A percentile compares a stretch with the other conserved stretches of the same genome.
phyloP scores from a whole-genome alignment of 2,888 invertebrate genomes.

The Scaeva pyrastri region DNA sequence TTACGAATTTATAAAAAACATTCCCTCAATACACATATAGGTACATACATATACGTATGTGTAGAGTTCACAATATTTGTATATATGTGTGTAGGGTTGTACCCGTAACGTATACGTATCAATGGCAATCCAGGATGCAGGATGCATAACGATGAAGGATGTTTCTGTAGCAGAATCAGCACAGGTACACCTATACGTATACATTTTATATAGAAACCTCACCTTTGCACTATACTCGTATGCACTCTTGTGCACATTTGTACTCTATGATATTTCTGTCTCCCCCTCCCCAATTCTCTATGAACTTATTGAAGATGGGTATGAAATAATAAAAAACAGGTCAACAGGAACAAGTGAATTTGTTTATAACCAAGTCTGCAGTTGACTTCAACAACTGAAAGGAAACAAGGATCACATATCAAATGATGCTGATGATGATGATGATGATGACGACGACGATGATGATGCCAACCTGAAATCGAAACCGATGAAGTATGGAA shows the following conservation, averaged over 20 bases:
- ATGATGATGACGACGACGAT: too few species aligned
- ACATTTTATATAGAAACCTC: neutral
- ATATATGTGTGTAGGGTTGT: neutral
- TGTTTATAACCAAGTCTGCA: constrained; percentile 46
- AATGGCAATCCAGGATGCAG: constrained; percentile 38
- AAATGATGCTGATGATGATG: too few species aligned
- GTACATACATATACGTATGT: neutral
- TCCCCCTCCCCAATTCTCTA: too few species aligned
- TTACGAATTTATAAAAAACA: constrained; percentile 45
- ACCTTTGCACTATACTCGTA: neutral
- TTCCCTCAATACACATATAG: constrained; percentile 6
- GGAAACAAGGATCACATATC: constrained; percentile 44
- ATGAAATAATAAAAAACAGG: constrained; percentile 36
- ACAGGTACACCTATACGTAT: neutral
- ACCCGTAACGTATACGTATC: constrained; percentile 5
- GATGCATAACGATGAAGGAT: constrained; percentile 28
- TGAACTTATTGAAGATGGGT: constrained; percentile 30
- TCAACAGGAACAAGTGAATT: constrained; percentile 51
- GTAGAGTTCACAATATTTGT: neutral
- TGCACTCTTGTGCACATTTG: too few species aligned
- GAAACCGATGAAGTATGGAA: constrained; percentile 50
- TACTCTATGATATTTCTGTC: neutral
- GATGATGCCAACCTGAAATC: constrained; percentile 16
- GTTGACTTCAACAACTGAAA: constrained; percentile 36
- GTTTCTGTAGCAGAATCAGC: neutral